Base-by-base conservation (phyloP, 2,797 vertebrate species). In the Garrulus glandarius region DNA sequence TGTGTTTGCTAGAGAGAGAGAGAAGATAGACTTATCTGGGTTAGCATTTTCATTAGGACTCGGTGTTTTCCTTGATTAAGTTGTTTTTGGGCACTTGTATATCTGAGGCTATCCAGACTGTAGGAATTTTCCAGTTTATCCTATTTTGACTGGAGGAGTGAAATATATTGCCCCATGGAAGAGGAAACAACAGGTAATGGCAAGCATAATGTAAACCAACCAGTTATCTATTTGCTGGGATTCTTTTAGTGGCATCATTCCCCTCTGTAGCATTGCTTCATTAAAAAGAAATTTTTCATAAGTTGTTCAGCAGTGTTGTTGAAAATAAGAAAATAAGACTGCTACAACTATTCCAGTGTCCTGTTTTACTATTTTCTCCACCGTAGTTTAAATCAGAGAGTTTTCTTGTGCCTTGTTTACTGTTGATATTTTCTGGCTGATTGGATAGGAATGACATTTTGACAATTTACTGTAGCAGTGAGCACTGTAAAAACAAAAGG, bases 401-500 rank as follows among this genome's bases (percentile, higher is more conserved):
- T 98, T 98, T 98, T 97, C 98, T 93, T 97, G 92, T 87, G 94
- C 95, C 98, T 98, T 98, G 98, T 98, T 98, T 98, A 97, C 98
- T 98, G 98, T 98, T 97, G 98, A 97, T 98, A 97, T 97, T 98
- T 98, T 98, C 98, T 96, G 96, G 97, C 97, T 98, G 98, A 98
- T 98, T 98, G 97, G 98, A 98, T 97, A 98, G 98, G 98, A 98
- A 98, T 98, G 98, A 99, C 98, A 98, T 98, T 98, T 98, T 98
- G 98, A 99, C 98, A 98, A 98, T 98, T 99, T 99, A 98, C 98
- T 98, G 98, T 99, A 98, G 98, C 98, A 98, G 98, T 97, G 98
- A 98, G 98, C 97, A 98, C 97, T 97, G 98, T 94, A 97, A 98
- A 99, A 99, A 99, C 99, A 99, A 99, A 99, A 99, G 98, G 98